These are phyloP conservation scores for Nasonia longicornis DNA, from an alignment of 1,140 invertebrate genomes.

Conservation along the genomic window DNA sequence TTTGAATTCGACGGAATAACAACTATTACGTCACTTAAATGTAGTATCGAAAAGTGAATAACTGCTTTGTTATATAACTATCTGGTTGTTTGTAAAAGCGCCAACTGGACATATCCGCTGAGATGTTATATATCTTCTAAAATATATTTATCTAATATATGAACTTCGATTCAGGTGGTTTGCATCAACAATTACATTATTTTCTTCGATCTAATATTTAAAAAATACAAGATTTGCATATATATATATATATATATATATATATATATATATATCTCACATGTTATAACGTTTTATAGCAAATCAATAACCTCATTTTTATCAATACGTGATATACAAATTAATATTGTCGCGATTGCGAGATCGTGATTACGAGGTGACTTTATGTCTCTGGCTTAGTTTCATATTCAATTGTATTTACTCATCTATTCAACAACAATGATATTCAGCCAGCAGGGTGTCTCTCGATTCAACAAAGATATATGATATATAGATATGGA, in stretches of 20 bases:
- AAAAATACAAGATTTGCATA: constrained; percentile 25
- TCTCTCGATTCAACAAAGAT: not conserved
- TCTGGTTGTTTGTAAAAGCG: not conserved
- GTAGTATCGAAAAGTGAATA: not conserved
- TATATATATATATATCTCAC: not conserved
- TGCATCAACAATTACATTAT: constrained; percentile 10
- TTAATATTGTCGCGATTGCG: constrained; percentile 40
- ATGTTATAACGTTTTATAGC: not conserved
- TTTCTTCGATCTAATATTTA: not conserved
- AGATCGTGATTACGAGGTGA: constrained; percentile 26
- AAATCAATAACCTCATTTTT: constrained; percentile 15
- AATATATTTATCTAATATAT: constrained; percentile 9
- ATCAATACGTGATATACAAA: not conserved
- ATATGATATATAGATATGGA: not conserved
- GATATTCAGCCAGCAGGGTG: not conserved
- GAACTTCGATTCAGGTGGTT: constrained; percentile 7
- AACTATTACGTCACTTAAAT: not conserved
- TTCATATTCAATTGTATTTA: constrained; percentile 13
- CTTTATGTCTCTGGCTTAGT: not conserved
- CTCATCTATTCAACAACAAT: constrained; percentile 35
- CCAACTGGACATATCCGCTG: not conserved
- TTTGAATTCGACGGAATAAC: not conserved
- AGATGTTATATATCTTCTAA: constrained; percentile 1
- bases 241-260: not conserved
- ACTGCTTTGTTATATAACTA: not conserved